A percentile compares a stretch with the other conserved stretches of the same genome.
These are phyloP conservation scores for Meda fulgida DNA, from an alignment of 2,797 vertebrate species.

Conservation along the genomic window DNA sequence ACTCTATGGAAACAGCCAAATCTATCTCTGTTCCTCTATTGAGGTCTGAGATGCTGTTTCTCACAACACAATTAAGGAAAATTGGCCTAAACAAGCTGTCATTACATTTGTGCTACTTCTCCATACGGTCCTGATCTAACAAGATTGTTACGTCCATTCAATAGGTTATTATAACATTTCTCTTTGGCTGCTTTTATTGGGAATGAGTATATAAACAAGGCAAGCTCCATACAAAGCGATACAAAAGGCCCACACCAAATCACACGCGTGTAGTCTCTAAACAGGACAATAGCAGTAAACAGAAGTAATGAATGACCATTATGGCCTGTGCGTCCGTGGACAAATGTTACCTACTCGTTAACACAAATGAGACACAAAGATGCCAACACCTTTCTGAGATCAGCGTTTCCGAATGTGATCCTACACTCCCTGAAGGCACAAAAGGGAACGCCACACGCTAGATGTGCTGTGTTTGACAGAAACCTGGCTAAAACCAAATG, in stretches of 20 bases:
- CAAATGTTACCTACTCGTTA: constrained; percentile 8
- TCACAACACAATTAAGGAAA: constrained; percentile 60
- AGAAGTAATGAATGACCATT: constrained; percentile 41
- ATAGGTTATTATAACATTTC: constrained; percentile 62
- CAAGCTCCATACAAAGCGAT: constrained; percentile 20
- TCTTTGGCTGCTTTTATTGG: constrained; percentile 51
- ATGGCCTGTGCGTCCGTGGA: constrained; percentile 2
- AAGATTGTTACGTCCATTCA: constrained; percentile 61
- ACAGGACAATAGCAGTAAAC: constrained; percentile 33
- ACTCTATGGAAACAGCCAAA: constrained; percentile 45
- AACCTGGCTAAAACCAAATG: no score
- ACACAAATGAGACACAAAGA: constrained; percentile 39
- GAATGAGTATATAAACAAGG: constrained; percentile 52
- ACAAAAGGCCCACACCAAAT: constrained; percentile 39
- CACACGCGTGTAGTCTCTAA: constrained; percentile 31
- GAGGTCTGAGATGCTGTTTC: constrained; percentile 43
- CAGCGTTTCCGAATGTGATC: constrained; percentile 1
- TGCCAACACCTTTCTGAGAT: constrained; percentile 8
- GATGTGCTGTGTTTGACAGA: no score
- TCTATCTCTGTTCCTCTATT: constrained; percentile 36
- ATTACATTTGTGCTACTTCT: constrained; percentile 59
- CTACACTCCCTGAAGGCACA: constrained; percentile 10
- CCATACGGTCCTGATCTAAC: constrained; percentile 51
- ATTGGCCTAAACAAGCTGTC: constrained; percentile 59
- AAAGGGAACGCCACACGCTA: no score